A percentile compares a stretch with the other conserved stretches of the same genome.
phyloP scores from a whole-genome alignment of 1,140 invertebrate species.

The Eciton burchellii region DNA sequence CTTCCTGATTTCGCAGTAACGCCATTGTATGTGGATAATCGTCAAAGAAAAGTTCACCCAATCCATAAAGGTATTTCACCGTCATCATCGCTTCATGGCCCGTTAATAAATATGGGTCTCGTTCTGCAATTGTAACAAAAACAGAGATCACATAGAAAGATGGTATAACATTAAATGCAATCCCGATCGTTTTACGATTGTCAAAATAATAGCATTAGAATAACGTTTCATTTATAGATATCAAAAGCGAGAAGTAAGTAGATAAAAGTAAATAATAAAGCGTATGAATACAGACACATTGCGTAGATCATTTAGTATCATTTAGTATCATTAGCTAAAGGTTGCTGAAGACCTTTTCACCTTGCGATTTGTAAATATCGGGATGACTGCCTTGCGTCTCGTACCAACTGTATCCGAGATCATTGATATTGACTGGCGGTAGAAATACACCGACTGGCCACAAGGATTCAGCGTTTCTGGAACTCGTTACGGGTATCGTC shows the following conservation, averaged over 20 bases:
- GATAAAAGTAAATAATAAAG: constrained; percentile 7
- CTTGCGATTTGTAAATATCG: constrained; percentile 53
- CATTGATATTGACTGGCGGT: constrained; percentile 73
- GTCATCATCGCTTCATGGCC: constrained; percentile 86
- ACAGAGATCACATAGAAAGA: neutral
- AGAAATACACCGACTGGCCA: constrained; percentile 79
- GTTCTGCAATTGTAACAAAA: constrained; percentile 29
- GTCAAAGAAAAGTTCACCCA: constrained; percentile 87
- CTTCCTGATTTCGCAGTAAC: constrained; percentile 87
- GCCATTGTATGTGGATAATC: constrained; percentile 88
- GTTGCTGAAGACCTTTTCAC: constrained; percentile 1
- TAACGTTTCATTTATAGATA: neutral
- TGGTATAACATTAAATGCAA: neutral
- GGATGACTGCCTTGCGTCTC: constrained; percentile 71
- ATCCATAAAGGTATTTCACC: constrained; percentile 83
- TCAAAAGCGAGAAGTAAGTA: neutral
- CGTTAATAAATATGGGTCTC: constrained; percentile 86
- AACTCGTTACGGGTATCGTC: constrained; percentile 47
- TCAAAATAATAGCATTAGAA: neutral
- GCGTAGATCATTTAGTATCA: neutral
- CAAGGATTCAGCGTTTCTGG: constrained; percentile 72
- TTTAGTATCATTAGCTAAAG: neutral
- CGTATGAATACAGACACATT: neutral
- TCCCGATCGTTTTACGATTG: too few species aligned
- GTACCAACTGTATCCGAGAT: constrained; percentile 72